Evolutionary conservation across 2,888 invertebrate genomes (phyloP), one percentile per base, ranked within the genome.

Genomic region (Cheilosia impressa): DNA sequence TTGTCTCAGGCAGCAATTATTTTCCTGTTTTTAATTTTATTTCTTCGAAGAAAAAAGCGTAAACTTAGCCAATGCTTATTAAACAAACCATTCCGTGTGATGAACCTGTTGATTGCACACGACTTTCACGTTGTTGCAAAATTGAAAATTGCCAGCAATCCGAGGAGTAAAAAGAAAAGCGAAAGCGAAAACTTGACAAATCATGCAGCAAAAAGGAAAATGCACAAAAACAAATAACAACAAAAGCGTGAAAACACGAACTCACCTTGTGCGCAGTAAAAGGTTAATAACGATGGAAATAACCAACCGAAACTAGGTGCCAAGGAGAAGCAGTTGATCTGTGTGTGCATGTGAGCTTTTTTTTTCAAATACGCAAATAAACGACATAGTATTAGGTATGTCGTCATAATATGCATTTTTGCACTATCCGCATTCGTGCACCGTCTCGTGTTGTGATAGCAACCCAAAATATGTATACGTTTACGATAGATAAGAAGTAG

Each of bases 261-360:
- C 66, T 83, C 77, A 83, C 77, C 82, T 83, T 83, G 82, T 83
- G 77, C 72, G 72, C 77, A 72, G 72, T 73, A 77, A 83, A 82
- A 83, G 82, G 77, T 83, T 83, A 77, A 73, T 83, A 77, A 62
- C 62, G 82, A 66, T 72, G 41, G 55, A 72, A 82, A 77, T 43
- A 68, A 66, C 58, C 77, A 66, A 75, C 17, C 55, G 47, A 72
- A 73, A 77, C 63, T 43, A 43, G 66, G 50, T 77, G 82, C 60
- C 77, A 82, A 77, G 82, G 71, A 66, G 50, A 77, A 50, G 55
- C 22, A n/a, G 43, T 69, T 66, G 43, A 50, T 27, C 10, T 60
- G 13, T 31, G 17, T 53, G 34, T 45, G 24, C 9, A 2, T 9
- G 17, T 2, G 17, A n/a, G 31, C 9, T 15, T n/a, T 27, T 34